Evolutionary conservation across 2,797 vertebrate species (phyloP), one percentile per base, ranked within the genome.

Genomic region (Smutsia gigantea): DNA sequence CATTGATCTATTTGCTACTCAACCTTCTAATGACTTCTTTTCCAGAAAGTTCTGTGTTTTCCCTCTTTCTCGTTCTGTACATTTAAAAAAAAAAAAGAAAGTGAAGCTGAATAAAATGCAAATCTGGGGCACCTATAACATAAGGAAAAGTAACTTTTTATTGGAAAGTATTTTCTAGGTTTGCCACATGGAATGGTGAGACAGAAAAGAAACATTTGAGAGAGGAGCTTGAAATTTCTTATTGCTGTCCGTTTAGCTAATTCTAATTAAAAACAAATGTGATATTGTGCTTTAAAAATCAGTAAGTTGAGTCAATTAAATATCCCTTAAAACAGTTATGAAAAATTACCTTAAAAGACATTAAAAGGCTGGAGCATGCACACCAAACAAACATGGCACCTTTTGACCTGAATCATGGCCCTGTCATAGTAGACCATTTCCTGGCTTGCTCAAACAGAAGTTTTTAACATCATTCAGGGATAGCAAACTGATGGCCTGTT

Each of bases 21-120:
- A 51, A 21, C 4, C 12, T 83, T 85, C n/a, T 87, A 59, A 53
- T 49, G 57, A 18, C 13, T 64, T 83, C 39, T 87, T 97, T 85
- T 95, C 53, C 89, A 95, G 89, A 96, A 93, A 90, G 69, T 31
- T 85, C 86, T 86, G 4, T 83, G 87, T 94, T 68, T 78, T 4
- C 31, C n/a, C 19, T 39, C 46, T 42, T 53, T 86, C 51, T 92
- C 81, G 15, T 90, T 93, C 53, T 79, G n/a, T 64, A 81, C 42
- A 90, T 78, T 83, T 68, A n/a, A n/a, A n/a, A n/a, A n/a, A 84
- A 87, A 49, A 13, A 82, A 75, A 42, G 23, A 4, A 81, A n/a
- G 87, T 37, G 1, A 92, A 85, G 7, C 34, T 71, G 53, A 85
- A 74, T 66, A 75, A 86, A 92, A 82, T 51, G 63, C 39, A 95